These are phyloP conservation scores for human (Homo sapiens) DNA, from an alignment of 2,113 vertebrate genomes.

Conservation along the genomic window DNA sequence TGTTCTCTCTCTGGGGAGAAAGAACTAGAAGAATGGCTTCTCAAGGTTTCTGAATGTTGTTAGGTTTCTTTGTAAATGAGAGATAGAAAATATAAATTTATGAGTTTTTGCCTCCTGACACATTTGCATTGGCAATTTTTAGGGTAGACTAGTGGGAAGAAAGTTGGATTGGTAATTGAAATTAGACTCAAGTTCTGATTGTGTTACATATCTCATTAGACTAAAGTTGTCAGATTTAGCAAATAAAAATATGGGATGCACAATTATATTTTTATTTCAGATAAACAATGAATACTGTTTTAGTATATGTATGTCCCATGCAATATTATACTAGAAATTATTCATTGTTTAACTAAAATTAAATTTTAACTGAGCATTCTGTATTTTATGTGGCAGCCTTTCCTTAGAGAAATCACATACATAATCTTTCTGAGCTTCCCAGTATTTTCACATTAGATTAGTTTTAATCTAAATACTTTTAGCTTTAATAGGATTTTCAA, in stretches of 20 bases:
- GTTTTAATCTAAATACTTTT: neutral
- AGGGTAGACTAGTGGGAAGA: neutral
- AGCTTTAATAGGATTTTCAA: neutral
- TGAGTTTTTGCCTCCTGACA: neutral
- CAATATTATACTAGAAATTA: neutral
- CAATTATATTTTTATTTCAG: constrained; percentile 14
- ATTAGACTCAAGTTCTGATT: neutral
- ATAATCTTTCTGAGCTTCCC: neutral
- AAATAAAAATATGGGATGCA: neutral
- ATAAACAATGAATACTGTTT: neutral
- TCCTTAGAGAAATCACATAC: neutral
- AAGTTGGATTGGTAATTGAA: neutral
- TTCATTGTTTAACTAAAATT: neutral
- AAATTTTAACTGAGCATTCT: neutral
- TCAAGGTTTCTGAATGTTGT: neutral
- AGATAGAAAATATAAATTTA: neutral
- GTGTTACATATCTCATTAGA: neutral
- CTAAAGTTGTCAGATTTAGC: neutral
- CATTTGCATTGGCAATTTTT: neutral
- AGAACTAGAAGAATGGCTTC: neutral
- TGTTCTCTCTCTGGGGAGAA: neutral
- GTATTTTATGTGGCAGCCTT: neutral
- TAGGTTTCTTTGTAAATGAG: neutral
- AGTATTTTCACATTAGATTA: neutral
- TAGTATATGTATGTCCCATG: neutral